phyloP scores from a whole-genome alignment of 2,113 vertebrate species.

The Martes martes region DNA sequence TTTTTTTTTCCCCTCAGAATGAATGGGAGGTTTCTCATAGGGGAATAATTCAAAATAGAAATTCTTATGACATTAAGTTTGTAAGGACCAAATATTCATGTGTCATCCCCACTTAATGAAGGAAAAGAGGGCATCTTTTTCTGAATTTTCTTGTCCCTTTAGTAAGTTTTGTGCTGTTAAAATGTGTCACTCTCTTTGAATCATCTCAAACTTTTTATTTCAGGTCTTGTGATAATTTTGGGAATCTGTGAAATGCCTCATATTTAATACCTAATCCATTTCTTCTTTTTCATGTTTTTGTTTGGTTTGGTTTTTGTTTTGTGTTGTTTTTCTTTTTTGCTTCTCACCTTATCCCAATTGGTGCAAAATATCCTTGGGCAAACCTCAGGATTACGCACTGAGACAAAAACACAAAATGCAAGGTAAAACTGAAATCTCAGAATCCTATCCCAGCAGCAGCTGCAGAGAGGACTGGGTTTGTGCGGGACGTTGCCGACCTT shows the following conservation, averaged over 20 bases:
- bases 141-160: background rate
- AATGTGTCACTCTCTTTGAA: background rate
- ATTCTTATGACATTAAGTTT: constrained; percentile 20
- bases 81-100: background rate
- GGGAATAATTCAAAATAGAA: constrained; percentile 30
- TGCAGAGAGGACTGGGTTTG: background rate
- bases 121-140: background rate
- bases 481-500: accelerated
- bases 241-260: background rate
- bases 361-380: background rate
- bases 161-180: background rate
- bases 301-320: background rate
- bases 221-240: background rate
- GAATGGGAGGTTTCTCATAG: background rate
- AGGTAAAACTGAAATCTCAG: background rate
- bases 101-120: background rate
- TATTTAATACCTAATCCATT: background rate
- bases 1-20: background rate
- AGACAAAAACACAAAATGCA: background rate
- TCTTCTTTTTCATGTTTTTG: background rate
- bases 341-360: background rate
- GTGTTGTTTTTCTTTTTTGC: too few relatives aligned
- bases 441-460: background rate
- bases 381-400: background rate
- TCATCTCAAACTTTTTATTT: background rate